Conservation (phyloP, 2,797 vertebrate genomes). For the Parauchenoglanis punctatus region DNA sequence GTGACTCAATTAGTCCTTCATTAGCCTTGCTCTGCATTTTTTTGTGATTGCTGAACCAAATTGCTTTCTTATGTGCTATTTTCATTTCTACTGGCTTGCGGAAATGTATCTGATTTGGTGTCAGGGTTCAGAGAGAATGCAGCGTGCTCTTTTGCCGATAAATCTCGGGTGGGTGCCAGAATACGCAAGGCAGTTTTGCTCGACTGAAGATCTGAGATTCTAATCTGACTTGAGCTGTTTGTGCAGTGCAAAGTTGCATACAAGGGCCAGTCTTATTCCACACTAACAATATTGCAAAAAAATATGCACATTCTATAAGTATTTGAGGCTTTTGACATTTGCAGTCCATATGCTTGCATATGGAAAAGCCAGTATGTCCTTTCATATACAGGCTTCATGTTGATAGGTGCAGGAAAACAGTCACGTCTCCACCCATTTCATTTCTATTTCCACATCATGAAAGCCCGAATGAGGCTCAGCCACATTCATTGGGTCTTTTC, state of each 20-base stretch:
- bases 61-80: conserved; percentile 75
- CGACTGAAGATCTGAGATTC: conserved; percentile 38
- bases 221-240: conserved; percentile 43
- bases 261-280: conserved; percentile 28
- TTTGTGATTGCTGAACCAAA: conserved; percentile 69
- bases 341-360: background rate
- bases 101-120: conserved; percentile 66
- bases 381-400: background rate
- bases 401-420: conserved; percentile 1
- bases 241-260: conserved; percentile 32
- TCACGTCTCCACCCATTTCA: background rate
- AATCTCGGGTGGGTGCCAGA: conserved; percentile 51
- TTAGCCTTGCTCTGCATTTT: conserved; percentile 60
- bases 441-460: conserved; percentile 11
- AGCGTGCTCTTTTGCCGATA: conserved; percentile 43
- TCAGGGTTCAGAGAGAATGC: conserved; percentile 47
- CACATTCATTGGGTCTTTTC: conserved; percentile 74
- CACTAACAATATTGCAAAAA: conserved; percentile 5
- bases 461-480: conserved; percentile 64
- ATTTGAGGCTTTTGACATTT: conserved; percentile 9
- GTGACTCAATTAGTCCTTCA: conserved; percentile 67
- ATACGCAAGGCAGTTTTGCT: conserved; percentile 34
- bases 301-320: background rate
- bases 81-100: conserved; percentile 60
- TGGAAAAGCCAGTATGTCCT: background rate